Base-by-base conservation (phyloP, 2,113 vertebrate genomes). In the Cygnus atratus region DNA sequence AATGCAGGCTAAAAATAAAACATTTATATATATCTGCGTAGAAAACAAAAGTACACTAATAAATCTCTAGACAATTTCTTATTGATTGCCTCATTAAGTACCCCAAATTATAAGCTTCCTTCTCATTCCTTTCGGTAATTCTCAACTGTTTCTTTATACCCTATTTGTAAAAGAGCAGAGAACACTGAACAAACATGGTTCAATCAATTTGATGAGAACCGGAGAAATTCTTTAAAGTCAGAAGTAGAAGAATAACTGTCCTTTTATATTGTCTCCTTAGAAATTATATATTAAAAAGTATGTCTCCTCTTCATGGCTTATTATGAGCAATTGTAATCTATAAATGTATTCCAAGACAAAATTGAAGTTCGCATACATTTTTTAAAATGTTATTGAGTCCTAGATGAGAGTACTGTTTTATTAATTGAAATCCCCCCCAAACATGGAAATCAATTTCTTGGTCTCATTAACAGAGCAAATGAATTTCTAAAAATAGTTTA, bases 251-350 rank as follows among this genome's bases (percentile, higher is more conserved):
- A 88, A 92, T 43, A 73, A 28, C 18, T 87, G 13, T 65, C 19
- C 18, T 67, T 87, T 71, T 50, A 68, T 89, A 21, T 8, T 16
- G 15, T 76, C 35, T 72, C 75, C 37, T 88, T 55, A 37, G 72
- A 71, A 75, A 57, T 59, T 18, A 28, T 33, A 4, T 57, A 29
- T 43, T 55, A 13, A 39, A 91, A 92, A 72, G 5, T 81, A 68
- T 54, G 48, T 26, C 18, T 71, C 10, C 10, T 46, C 28, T 29
- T 78, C 31, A 79, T 67, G 68, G 46, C 58, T 77, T 57, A 81
- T 94, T 91, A 88, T 54, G 48, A 95, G 35, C 77, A 93, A 91
- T 83, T 91, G 26, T 37, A 16, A 26, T 39, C 43, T 89, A 44
- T 77, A 67, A 85, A 17, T 29, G 8, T 59, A 87, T 93, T 81